Percentiles rank a stretch among this genome's conserved stretches.
Conservation (phyloP, 2,888 invertebrate species). For the Xestia c-nigrum region DNA sequence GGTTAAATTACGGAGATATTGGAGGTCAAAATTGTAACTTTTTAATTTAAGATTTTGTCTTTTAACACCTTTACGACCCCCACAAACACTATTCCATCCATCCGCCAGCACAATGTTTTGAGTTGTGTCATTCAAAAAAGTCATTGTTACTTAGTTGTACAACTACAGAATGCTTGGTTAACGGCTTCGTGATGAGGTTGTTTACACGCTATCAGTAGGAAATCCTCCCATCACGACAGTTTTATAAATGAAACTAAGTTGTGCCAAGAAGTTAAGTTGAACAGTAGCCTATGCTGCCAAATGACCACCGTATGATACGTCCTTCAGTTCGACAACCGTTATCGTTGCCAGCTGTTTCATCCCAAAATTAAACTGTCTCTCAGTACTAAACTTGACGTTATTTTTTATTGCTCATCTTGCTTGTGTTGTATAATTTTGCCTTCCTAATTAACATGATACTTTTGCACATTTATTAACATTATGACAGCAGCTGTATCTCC, state of each 20-base stretch:
- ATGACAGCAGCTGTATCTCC: neutral
- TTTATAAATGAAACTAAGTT: neutral
- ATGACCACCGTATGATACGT: slow-evolving; percentile 17
- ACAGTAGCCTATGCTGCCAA: slow-evolving; percentile 39
- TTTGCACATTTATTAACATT: neutral
- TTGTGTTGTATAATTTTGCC: neutral
- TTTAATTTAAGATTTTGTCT: too few relatives aligned
- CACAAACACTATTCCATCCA: too few relatives aligned
- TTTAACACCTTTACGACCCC: too few relatives aligned
- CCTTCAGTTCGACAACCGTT: slow-evolving; percentile 11
- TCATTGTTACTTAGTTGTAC: too few relatives aligned
- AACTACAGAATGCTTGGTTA: too few relatives aligned
- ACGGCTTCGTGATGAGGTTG: too few relatives aligned
- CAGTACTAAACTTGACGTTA: neutral
- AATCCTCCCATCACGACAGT: neutral
- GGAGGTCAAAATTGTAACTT: too few relatives aligned
- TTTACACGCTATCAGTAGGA: too few relatives aligned
- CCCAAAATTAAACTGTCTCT: slow-evolving; percentile 29
- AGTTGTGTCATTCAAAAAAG: too few relatives aligned
- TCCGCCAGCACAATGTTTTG: too few relatives aligned
- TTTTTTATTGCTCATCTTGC: neutral
- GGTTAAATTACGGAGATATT: too few relatives aligned
- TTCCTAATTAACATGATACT: neutral
- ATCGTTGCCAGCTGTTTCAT: slow-evolving; percentile 40
- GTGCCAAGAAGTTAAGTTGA: slow-evolving; percentile 24